phyloP scores from a whole-genome alignment of 1,140 invertebrate species.

The Plectrocnemia conspersa region DNA sequence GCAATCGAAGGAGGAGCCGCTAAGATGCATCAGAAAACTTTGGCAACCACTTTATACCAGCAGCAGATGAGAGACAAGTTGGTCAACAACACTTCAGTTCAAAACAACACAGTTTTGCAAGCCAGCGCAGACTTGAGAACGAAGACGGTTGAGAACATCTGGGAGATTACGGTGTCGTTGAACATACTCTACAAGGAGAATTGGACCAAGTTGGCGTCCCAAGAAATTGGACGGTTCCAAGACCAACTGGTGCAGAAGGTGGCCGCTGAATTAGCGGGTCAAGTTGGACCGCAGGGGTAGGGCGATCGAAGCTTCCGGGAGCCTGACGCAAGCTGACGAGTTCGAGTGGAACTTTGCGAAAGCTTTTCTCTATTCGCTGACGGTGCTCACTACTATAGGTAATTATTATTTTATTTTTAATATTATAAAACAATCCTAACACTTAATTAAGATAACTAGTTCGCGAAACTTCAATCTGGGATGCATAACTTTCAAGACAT shows the following conservation, averaged over 20 bases:
- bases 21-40: conserved; percentile 58
- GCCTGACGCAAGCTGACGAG: conserved; percentile 44
- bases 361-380: conserved; percentile 92
- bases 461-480: no score
- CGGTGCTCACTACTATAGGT: conserved; percentile 95
- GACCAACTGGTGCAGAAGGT: conserved; percentile 75
- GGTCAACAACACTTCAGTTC: conserved; percentile 41
- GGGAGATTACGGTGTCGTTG: conserved; percentile 90
- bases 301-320: conserved; percentile 48
- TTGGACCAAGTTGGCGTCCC: conserved; percentile 81
- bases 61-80: conserved; percentile 46
- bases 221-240: conserved; percentile 86
- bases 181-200: conserved; percentile 94
- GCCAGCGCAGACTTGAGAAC: conserved; percentile 52
- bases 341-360: conserved; percentile 90
- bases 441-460: no score
- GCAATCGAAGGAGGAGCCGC: conserved; percentile 77
- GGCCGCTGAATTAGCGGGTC: conserved; percentile 63
- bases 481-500: no score
- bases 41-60: conserved; percentile 57
- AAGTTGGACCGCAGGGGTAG: conserved; percentile 42
- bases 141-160: conserved; percentile 81
- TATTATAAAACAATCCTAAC: no score
- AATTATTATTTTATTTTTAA: conserved; percentile 3
- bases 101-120: conserved; percentile 38